Base-by-base conservation (phyloP, 2,888 invertebrate genomes). In the Coelopa pilipes region DNA sequence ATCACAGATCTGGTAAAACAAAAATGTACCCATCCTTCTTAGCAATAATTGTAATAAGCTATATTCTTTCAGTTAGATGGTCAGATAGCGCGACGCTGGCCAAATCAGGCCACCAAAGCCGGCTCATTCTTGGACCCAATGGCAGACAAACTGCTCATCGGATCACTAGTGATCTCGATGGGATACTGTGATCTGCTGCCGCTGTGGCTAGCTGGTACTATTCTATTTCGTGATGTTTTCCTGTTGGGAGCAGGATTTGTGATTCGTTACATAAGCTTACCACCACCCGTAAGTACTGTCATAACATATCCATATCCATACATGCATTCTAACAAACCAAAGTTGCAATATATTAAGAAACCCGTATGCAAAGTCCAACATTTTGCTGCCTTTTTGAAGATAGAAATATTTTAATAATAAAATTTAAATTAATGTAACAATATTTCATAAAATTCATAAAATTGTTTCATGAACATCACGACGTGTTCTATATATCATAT, bases 41-140 rank as follows among this genome's bases (percentile, higher is more conserved):
- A 17, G 47, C 24, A 12, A 11, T 11, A 21, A 13, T 1, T 60
- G 1, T 3, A 69, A 15, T 19, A 59, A 11, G 0, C 24, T 59
- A 9, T 47, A 9, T 47, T 13, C 46, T 68, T 53, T 53, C 85
- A 96, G 95, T 86, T 96, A 70, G 99, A 99, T 90, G 99, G 99
- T 10, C 97, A 94, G 92, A 98, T 99, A 84, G 99, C 99, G 0
- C 91, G 99, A 74, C 94, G 93, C 70, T 97, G 95, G 92, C 91
- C 93, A 76, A 93, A 93, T 49, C 99, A 99, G 86, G 93, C 95
- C 34, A 96, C 98, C 46, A 95, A 95, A 85, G 91, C 97, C 84
- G 99, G 99, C 0, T 97, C 97, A 74, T 97, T 98, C 83, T 87
- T 99, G 17, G 99, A 99, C 88, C 99, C 99, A 0, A 91, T 98